These are phyloP conservation scores for Meiosimyza platycephala DNA, from an alignment of 2,888 invertebrate species.

Conservation along the genomic window DNA sequence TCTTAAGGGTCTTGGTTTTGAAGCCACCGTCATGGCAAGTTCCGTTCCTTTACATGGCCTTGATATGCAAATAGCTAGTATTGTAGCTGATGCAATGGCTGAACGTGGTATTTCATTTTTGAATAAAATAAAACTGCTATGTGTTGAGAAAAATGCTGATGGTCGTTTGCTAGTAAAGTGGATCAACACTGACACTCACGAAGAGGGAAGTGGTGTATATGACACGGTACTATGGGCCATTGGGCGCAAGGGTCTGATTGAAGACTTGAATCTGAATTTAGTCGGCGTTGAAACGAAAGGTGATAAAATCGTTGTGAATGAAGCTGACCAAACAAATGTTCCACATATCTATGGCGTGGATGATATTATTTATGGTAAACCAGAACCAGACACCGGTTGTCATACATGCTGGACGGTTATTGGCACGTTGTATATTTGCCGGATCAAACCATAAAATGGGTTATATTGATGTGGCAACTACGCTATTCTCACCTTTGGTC, in stretches of 20 bases:
- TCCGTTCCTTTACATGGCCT: conserved; percentile 90
- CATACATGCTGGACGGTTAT: conserved; percentile 87
- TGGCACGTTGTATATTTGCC: conserved; percentile 81
- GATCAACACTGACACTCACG: conserved; percentile 68
- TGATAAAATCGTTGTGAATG: conserved; percentile 79
- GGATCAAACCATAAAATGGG: conserved; percentile 77
- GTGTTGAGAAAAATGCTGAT: conserved; percentile 77
- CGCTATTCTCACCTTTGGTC: conserved; percentile 95
- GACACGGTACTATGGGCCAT: conserved; percentile 91
- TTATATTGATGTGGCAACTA: conserved; percentile 90
- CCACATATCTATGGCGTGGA: conserved; percentile 93
- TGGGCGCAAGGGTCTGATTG: conserved; percentile 82
- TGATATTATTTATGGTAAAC: conserved; percentile 86
- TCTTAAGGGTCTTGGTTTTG: conserved; percentile 86
- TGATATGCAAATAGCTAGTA: conserved; percentile 92
- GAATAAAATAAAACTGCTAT: conserved; percentile 76
- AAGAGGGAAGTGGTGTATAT: conserved; percentile 72
- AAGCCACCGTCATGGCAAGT: conserved; percentile 88
- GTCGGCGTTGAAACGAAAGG: conserved; percentile 78
- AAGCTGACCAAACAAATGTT: conserved; percentile 86
- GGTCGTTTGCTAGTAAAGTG: conserved; percentile 79
- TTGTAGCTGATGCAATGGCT: conserved; percentile 83
- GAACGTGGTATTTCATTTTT: conserved; percentile 83
- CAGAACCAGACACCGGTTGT: conserved; percentile 97
- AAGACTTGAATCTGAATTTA: conserved; percentile 77